Evolutionary conservation across 1,140 invertebrate species (phyloP).

Genomic region (Agrypnia vestita): DNA sequence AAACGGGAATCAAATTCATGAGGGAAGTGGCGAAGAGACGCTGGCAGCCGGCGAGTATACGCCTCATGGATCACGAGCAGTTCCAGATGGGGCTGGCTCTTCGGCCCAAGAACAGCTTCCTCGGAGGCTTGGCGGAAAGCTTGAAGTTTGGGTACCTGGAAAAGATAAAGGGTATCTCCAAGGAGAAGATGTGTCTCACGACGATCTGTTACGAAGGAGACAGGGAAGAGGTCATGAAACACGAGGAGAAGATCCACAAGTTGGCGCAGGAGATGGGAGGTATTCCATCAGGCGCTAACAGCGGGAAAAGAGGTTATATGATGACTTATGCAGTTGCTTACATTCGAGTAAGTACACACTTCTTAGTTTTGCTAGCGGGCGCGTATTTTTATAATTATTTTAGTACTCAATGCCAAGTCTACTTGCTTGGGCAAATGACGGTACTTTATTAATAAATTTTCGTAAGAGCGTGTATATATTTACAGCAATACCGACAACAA

Average conservation of each 20-base stretch:
- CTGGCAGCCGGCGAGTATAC: slow-evolving; percentile 81
- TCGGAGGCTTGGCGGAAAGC: slow-evolving; percentile 73
- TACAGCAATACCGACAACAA: no score
- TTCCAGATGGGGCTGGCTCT: slow-evolving; percentile 81
- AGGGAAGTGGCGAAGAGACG: slow-evolving; percentile 73
- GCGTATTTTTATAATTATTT: slow-evolving; percentile 32
- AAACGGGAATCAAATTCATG: slow-evolving; percentile 78
- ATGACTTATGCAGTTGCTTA: slow-evolving; percentile 87
- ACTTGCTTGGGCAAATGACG: neutral
- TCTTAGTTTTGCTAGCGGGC: neutral
- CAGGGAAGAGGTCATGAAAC: slow-evolving; percentile 73
- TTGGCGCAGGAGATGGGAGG: slow-evolving; percentile 73
- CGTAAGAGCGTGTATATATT: neutral
- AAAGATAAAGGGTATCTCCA: slow-evolving; percentile 79
- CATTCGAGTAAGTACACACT: slow-evolving; percentile 73
- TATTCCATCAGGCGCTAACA: slow-evolving; percentile 79
- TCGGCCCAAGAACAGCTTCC: slow-evolving; percentile 73
- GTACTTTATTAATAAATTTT: neutral
- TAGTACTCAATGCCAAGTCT: neutral
- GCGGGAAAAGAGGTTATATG: slow-evolving; percentile 82
- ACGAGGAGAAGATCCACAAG: slow-evolving; percentile 78
- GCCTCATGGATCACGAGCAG: slow-evolving; percentile 84
- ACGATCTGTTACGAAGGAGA: slow-evolving; percentile 82
- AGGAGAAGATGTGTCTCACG: slow-evolving; percentile 77
- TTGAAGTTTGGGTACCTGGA: slow-evolving; percentile 81